phyloP scores from a whole-genome alignment of 2,113 vertebrate species.

The Caranx melampygus region DNA sequence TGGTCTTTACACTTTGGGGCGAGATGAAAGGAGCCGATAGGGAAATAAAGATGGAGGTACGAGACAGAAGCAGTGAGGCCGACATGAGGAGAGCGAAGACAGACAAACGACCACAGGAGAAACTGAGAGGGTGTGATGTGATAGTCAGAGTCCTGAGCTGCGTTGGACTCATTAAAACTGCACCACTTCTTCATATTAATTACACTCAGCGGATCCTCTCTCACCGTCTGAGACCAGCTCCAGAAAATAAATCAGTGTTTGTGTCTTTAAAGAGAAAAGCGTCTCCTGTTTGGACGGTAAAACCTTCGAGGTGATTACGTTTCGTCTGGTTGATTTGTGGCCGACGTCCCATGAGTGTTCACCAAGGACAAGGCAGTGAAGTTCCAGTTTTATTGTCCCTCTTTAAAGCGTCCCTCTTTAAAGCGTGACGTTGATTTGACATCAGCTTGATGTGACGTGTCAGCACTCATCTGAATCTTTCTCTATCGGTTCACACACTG shows the following conservation, averaged over 20 bases:
- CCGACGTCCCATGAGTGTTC: background rate
- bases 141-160: background rate
- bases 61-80: no score
- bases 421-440: slow-evolving; percentile 42
- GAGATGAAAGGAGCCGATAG: no score
- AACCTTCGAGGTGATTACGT: background rate
- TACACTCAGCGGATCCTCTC: slow-evolving; percentile 32
- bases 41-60: no score
- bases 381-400: slow-evolving; percentile 19
- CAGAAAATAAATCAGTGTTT: slow-evolving; percentile 4
- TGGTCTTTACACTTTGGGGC: no score
- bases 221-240: slow-evolving; percentile 1
- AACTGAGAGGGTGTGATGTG: no score
- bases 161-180: slow-evolving; percentile 51
- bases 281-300: background rate
- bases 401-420: slow-evolving; percentile 21
- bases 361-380: background rate
- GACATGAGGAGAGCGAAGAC: no score
- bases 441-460: slow-evolving; percentile 16
- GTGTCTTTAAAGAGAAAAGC: background rate
- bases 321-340: background rate
- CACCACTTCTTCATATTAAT: slow-evolving; percentile 59
- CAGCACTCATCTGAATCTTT: slow-evolving; percentile 24
- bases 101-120: no score
- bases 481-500: slow-evolving; percentile 27